Percentiles rank a stretch among this genome's conserved stretches.
Evolutionary conservation across 2,797 vertebrate genomes (phyloP).

Genomic region (Leucoraja ocellata): DNA sequence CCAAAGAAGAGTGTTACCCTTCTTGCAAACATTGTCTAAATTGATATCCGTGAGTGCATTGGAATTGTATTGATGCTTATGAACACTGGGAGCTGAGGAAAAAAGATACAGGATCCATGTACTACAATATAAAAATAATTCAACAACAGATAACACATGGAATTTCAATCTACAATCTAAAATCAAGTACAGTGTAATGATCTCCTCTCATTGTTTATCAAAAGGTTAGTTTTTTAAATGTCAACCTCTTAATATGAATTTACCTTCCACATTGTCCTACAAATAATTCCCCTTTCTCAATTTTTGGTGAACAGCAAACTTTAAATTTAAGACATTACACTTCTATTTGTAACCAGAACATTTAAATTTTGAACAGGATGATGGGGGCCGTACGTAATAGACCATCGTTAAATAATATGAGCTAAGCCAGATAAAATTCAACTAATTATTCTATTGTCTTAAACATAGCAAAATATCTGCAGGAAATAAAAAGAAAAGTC

Average conservation of each 20-base stretch:
- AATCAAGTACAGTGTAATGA: background rate
- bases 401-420: background rate
- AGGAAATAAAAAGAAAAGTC: background rate
- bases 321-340: background rate
- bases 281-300: background rate
- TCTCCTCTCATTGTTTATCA: background rate
- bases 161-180: background rate
- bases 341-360: background rate
- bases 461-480: background rate
- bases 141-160: background rate
- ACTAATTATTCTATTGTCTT: background rate
- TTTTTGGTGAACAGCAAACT: no score
- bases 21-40: constrained; percentile 97
- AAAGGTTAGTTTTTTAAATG: background rate
- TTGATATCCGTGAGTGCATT: constrained; percentile 93
- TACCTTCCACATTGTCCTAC: background rate
- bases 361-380: background rate
- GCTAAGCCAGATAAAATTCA: background rate
- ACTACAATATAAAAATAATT: background rate
- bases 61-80: constrained; percentile 89
- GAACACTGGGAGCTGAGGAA: constrained; percentile 79
- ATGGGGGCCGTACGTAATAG: background rate
- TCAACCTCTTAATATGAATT: background rate
- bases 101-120: constrained; percentile 35
- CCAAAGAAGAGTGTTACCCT: constrained; percentile 95